Base-by-base conservation (phyloP, 2,797 vertebrate species). In the Netta rufina region DNA sequence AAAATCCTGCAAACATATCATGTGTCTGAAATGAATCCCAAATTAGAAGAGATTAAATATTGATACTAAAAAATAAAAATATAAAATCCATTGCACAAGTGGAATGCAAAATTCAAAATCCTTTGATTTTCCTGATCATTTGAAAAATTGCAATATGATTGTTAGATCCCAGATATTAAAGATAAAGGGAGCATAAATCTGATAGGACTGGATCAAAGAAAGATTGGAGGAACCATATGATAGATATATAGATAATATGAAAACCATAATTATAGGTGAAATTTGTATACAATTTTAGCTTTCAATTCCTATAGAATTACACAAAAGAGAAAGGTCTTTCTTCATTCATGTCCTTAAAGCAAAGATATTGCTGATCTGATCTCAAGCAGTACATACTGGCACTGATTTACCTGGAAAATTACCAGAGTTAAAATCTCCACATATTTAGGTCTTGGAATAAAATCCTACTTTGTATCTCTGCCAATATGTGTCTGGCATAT, bases 381-480 rank as follows among this genome's bases (percentile, higher is more conserved):
- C 24, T 67, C 51, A 84, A 77, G 65, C 39, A 66, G 25, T 58
- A 33, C 56, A 33, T 22, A 11, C 25, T 32, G 80, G 61, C 83
- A 92, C 45, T 45, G 53, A 74, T 76, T 83, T 66, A 94, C 71
- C 65, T 90, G 90, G 77, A 87, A 16, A 25, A 21, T 65, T 62
- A 90, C 45, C 74, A 92, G 70, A 88, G 65, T 61, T 45, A 67
- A 28, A 91, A 1, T 58, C 30, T 66, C 47, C 73, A 69, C 21
- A 51, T n/a, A 83, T 89, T 65, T 33, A 79, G 30, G 22, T 80
- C 61, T 84, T 84, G 78, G 72, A 92, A 92, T 77, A 69, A 89
- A 92, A 57, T 74, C 20, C 49, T 76, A 8, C 45, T 79, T 88
- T 16, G 0, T 57, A 54, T 43, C 32, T 84, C 77, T 90, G 65